Percentiles rank a stretch among this genome's conserved stretches.
Conservation (phyloP, 2,888 invertebrate species). For the Tortricodes alternella region DNA sequence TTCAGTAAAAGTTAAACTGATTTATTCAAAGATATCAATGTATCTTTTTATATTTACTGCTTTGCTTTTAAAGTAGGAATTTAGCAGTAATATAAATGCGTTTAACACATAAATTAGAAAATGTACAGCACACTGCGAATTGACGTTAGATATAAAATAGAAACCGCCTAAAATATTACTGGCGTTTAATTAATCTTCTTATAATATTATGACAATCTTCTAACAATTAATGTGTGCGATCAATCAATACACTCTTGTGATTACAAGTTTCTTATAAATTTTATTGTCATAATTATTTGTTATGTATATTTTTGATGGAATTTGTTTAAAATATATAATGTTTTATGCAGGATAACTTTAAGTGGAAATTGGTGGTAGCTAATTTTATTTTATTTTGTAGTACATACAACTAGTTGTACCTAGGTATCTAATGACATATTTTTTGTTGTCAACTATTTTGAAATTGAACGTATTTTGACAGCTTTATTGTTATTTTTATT, state of each 20-base stretch:
- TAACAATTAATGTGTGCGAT: background rate
- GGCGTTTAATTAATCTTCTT: background rate
- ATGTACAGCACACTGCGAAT: slow-evolving; percentile 23
- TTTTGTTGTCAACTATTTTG: slow-evolving; percentile 23
- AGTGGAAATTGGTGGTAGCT: slow-evolving; percentile 34
- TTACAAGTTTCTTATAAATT: slow-evolving; percentile 6
- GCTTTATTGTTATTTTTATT: slow-evolving; percentile 39
- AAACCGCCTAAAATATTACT: slow-evolving; percentile 4
- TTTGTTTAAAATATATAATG: slow-evolving; percentile 13
- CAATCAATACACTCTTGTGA: slow-evolving; percentile 10
- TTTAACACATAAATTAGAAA: slow-evolving; percentile 7
- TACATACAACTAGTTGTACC: slow-evolving; percentile 21
- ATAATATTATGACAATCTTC: background rate
- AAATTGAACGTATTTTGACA: slow-evolving; percentile 37
- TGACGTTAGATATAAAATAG: background rate
- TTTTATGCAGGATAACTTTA: slow-evolving; percentile 26
- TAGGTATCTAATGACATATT: slow-evolving; percentile 9
- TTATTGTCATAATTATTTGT: slow-evolving; percentile 5
- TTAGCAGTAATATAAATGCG: background rate
- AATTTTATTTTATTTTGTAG: slow-evolving; percentile 27
- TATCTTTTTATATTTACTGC: background rate
- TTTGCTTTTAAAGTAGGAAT: background rate
- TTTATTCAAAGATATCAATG: background rate
- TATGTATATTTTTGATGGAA: slow-evolving; percentile 26
- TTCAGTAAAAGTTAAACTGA: background rate